Base-by-base conservation (phyloP, 2,797 vertebrate species). In the Chiroxiphia lanceolata region DNA sequence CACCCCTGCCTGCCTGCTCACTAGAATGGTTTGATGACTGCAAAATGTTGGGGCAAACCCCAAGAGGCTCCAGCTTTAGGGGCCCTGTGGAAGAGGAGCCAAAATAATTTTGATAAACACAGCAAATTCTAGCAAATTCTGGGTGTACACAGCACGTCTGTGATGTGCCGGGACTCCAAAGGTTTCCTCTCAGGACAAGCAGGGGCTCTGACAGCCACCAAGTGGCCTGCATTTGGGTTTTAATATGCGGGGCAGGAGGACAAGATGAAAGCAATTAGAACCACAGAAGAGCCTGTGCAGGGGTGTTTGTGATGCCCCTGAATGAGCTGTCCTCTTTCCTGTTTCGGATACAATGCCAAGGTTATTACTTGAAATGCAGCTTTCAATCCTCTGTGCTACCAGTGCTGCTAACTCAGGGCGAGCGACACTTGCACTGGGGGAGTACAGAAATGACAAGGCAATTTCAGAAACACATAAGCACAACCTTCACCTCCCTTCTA, bases 101-200 rank as follows among this genome's bases (percentile, higher is more conserved):
- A 38, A 68, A 68, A 40, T 6, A 36, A 63, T 72, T 48, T 34
- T 31, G 38, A 34, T n/a, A 18, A 83, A 20, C 0, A 0, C 18
- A 54, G 50, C 7, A 53, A 57, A 54, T 77, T 59, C n/a, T 27
- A 59, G 34, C 29, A 63, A 5, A 23, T 18, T 19, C 14, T 44
- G 18, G 9, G 6, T 15, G 33, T 1, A 11, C 4, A 27, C 45
- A 34, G 40, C 1, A 9, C 60, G 15, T 33, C 50, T 45, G 54
- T 0, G 0, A 13, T 14, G 69, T 0, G 0, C 3, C 0, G 0
- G 40, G 36, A 9, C 85, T 40, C 50, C 6, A 0, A 45, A 71
- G 16, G 26, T 27, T 90, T 77, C 64, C 36, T 51, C 45, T 47
- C 15, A 11, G 31, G 22, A 57, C 51, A 33, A 74, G 45, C 79